These are phyloP conservation scores for Xyrichtys novacula DNA, from an alignment of 2,797 vertebrate genomes.

Conservation along the genomic window DNA sequence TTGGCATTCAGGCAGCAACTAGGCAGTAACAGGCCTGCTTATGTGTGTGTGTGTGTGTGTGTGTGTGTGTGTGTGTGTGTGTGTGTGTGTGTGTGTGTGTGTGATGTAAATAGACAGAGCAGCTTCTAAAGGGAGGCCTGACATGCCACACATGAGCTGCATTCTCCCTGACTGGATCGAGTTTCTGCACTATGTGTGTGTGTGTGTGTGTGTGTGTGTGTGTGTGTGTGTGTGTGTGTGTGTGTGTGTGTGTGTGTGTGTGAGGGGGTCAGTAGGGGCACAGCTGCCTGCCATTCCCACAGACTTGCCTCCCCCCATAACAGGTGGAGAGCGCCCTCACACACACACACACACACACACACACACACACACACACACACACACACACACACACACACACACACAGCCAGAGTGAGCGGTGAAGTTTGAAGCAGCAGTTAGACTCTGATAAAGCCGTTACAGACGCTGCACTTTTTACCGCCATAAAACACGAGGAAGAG, in stretches of 20 bases:
- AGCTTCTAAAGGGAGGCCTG: slow-evolving; percentile 60
- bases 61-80: background rate
- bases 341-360: slow-evolving; percentile 21
- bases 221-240: slow-evolving; percentile 10
- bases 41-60: slow-evolving; percentile 4
- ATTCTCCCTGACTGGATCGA: slow-evolving; percentile 57
- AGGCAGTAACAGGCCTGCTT: slow-evolving; percentile 28
- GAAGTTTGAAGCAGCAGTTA: slow-evolving; percentile 18
- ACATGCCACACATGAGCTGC: slow-evolving; percentile 70
- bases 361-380: slow-evolving; percentile 19
- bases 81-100: slow-evolving; percentile 4
- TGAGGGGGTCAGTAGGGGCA: slow-evolving; percentile 51
- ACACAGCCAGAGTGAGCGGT: slow-evolving; percentile 1
- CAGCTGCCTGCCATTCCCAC: slow-evolving; percentile 79
- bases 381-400: slow-evolving; percentile 5
- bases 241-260: slow-evolving; percentile 10
- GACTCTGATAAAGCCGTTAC: background rate
- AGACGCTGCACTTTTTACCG: background rate
- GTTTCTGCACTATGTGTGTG: slow-evolving; percentile 39
- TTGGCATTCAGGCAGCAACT: slow-evolving; percentile 7
- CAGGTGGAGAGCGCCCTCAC: slow-evolving; percentile 74
- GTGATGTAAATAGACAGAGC: slow-evolving; percentile 73
- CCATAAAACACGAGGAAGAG: background rate
- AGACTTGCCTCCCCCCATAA: slow-evolving; percentile 43
- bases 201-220: slow-evolving; percentile 5